Evolutionary conservation across 2,113 vertebrate genomes (phyloP).

Genomic region (Macquaria ambigua): DNA sequence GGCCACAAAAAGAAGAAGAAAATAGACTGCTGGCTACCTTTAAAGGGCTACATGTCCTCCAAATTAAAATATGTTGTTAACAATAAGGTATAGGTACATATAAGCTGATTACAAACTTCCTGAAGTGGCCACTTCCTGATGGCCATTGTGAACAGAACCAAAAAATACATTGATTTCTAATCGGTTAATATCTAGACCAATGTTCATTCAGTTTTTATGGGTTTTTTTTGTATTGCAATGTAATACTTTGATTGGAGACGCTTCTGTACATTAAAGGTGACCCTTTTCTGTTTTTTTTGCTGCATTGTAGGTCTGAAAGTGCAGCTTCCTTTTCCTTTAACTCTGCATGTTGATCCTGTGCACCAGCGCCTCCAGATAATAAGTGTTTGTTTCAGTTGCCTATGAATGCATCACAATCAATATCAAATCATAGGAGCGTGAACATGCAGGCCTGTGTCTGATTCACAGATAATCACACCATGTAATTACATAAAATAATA

Average conservation of each 20-base stretch:
- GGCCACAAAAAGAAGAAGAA: neutral
- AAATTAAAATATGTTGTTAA: neutral
- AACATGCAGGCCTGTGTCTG: slow-evolving; percentile 12
- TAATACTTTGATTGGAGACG: neutral
- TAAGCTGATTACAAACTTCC: neutral
- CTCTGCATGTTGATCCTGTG: neutral
- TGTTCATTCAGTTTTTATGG: neutral
- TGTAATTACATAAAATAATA: slow-evolving; percentile 19
- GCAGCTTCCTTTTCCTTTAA: neutral
- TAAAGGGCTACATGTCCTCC: neutral
- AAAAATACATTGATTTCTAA: neutral
- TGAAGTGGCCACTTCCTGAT: neutral
- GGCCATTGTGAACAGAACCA: neutral
- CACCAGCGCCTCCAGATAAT: neutral
- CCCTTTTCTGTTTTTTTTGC: neutral
- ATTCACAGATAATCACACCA: slow-evolving; percentile 37
- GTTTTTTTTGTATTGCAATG: neutral
- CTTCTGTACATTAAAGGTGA: neutral
- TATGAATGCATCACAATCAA: slow-evolving; percentile 37
- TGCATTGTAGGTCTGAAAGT: neutral
- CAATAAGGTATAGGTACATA: too few species aligned
- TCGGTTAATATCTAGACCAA: neutral
- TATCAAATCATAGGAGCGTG: slow-evolving; percentile 38
- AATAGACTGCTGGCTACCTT: neutral
- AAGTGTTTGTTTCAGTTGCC: neutral